Evolutionary conservation across 2,797 vertebrate species (phyloP), one percentile per base, ranked within the genome.

Genomic region (Mus minutoides): DNA sequence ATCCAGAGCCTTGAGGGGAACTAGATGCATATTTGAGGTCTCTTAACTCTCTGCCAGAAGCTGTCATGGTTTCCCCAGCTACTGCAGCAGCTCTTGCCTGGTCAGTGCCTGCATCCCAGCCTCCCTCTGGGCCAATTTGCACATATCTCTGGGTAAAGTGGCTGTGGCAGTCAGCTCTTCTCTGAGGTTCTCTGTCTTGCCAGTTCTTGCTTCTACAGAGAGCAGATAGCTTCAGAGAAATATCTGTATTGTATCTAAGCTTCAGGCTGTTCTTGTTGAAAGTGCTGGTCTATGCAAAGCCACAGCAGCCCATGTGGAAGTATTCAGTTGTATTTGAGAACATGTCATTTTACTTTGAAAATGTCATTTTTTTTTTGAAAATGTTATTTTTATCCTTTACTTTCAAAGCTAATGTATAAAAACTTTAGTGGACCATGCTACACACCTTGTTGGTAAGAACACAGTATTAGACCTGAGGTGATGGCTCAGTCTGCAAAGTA

Each of bases 1-100:
- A 73, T 76, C 83, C 83, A 64, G 26, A 78, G 69, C 93, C n/a
- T 85, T 94, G 56, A 94, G 71, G 69, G 46, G 24, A 94, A 75
- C 69, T 91, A 17, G n/a, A 88, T 92, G 79, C 67, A 21, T 94
- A n/a, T 88, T 93, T 96, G 94, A 95, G 69, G 79, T 90, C 76
- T 90, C 75, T 83, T 7, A 82, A 37, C 16, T 34, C 73, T 91
- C 58, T 90, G 89, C 85, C 80, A 82, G 34, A 78, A 78, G n/a
- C 87, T 88, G 69, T 88, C 8, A 11, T 95, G 78, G 52, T 76
- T 96, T 95, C 94, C 54, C 24, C 6, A 93, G 71, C 26, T 60
- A 86, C 29, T 77, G 49, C 62, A 77, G 84, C 78, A 95, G 84
- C 78, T 88, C n/a, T 94, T 89, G 75, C 49, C 82, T 89, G 49